Evolutionary conservation across 2,888 invertebrate species (phyloP).

Genomic region (Tanytarsus gracilentus): DNA sequence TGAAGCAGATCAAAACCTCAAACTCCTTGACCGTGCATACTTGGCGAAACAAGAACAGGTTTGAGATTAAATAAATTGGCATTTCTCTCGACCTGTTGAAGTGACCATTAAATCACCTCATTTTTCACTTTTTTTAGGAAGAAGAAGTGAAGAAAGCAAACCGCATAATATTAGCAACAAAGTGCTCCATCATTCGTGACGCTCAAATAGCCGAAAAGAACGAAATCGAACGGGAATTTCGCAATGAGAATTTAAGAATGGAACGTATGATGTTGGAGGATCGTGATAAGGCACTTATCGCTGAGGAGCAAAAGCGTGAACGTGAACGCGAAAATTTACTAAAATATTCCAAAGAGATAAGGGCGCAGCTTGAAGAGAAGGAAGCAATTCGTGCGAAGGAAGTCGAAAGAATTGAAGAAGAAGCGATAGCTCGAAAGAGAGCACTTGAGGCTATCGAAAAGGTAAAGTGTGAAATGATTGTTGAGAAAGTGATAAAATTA

Average conservation of each 20-base stretch:
- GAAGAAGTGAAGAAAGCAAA: slow-evolving; percentile 65
- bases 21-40: slow-evolving; percentile 48
- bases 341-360: slow-evolving; percentile 40
- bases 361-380: slow-evolving; percentile 38
- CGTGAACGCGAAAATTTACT: slow-evolving; percentile 34
- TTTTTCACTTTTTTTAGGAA: slow-evolving; percentile 39
- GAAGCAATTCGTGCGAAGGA: slow-evolving; percentile 40
- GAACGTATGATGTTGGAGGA: slow-evolving; percentile 39
- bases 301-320: slow-evolving; percentile 37
- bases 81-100: not conserved
- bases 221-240: slow-evolving; percentile 37
- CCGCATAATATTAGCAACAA: slow-evolving; percentile 69
- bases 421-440: slow-evolving; percentile 37
- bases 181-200: slow-evolving; percentile 75
- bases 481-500: not conserved
- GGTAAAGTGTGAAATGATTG: not conserved
- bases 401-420: slow-evolving; percentile 40
- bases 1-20: slow-evolving; percentile 44
- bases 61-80: not conserved
- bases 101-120: too few relatives aligned
- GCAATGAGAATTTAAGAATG: slow-evolving; percentile 39
- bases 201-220: slow-evolving; percentile 65
- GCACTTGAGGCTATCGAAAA: slow-evolving; percentile 36
- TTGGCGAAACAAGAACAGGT: slow-evolving; percentile 42
- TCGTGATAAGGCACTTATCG: slow-evolving; percentile 36